Base-by-base conservation (phyloP, 2,113 vertebrate genomes). In the Fulmarus glacialis region DNA sequence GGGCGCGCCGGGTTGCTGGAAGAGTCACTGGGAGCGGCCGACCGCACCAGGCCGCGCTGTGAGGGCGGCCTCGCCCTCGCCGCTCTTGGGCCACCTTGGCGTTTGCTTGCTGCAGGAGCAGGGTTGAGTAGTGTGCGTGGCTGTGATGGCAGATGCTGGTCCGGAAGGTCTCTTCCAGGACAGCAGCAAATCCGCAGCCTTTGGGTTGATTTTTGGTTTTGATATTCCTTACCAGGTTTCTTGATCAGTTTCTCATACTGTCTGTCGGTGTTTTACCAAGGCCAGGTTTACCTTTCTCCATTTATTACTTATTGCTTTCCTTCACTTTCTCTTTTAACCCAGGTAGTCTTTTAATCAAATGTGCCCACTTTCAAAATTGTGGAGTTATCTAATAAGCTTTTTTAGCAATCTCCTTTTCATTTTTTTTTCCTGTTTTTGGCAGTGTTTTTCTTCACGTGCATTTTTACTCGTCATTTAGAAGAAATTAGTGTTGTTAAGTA, bases 81-180 rank as follows among this genome's bases (percentile, higher is more conserved):
- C n/a, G 14, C 50, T 6, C 5, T 3, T 0, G 38, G 14, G 32
- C 3, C 7, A 36, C 23, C 2, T 1, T 14, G 67, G 21, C n/a
- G 16, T 8, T 16, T 4, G 63, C 43, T 11, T 9, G 36, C 21
- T 6, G 42, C 26, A 3, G n/a, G 24, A 21, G 59, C 6, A 2
- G 2, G 9, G 42, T 1, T 15, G 18, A 1, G 60, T 8, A 11
- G 3, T 12, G n/a, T 0, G 50, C 15, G 27, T 7, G 66, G 32
- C 20, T 8, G 68, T 1, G 43, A 3, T 6, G 62, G 16, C 22
- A 3, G 1, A 32, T 2, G 64, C 29, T 3, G 9, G 6, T 3
- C 15, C 8, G 32, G 30, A 17, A 9, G 23, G 32, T 4, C 32
- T 7, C 12, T 7, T 29, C 27, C 45, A 7, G 32, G 21, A 9